A percentile compares a stretch with the other conserved stretches of the same genome.
Evolutionary conservation across 2,888 invertebrate genomes (phyloP).

Genomic region (Dasypolia templi): DNA sequence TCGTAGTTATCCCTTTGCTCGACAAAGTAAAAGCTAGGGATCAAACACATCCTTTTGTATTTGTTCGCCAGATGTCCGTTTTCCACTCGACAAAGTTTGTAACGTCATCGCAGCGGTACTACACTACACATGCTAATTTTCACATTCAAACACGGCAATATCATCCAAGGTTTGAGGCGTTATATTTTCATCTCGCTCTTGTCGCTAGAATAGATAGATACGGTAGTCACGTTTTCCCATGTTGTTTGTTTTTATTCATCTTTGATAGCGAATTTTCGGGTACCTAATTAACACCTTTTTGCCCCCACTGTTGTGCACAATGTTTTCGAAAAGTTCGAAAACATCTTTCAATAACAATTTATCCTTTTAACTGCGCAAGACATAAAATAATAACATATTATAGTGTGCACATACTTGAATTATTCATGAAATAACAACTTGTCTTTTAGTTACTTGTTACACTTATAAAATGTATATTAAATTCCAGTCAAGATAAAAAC

Average conservation of each 20-base stretch:
- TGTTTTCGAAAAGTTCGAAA: slow-evolving; percentile 32
- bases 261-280: slow-evolving; percentile 30
- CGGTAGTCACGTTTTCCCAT: slow-evolving; percentile 56
- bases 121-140: slow-evolving; percentile 81
- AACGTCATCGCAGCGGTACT: slow-evolving; percentile 70
- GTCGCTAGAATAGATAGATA: slow-evolving; percentile 47
- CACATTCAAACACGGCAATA: slow-evolving; percentile 75
- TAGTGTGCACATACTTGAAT: slow-evolving; percentile 42
- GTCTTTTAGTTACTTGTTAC: slow-evolving; percentile 30
- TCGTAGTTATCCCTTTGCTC: slow-evolving; percentile 17
- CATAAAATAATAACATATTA: slow-evolving; percentile 14
- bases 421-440: slow-evolving; percentile 47
- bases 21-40: slow-evolving; percentile 29
- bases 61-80: slow-evolving; percentile 66
- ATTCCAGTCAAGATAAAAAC: slow-evolving; percentile 41
- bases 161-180: slow-evolving; percentile 74
- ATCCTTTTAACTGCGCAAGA: neutral
- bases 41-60: slow-evolving; percentile 30
- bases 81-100: slow-evolving; percentile 52
- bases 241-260: slow-evolving; percentile 35
- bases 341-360: slow-evolving; percentile 7
- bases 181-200: slow-evolving; percentile 69
- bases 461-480: slow-evolving; percentile 45
- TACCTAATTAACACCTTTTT: slow-evolving; percentile 41
- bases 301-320: neutral